phyloP scores from a whole-genome alignment of 2,113 vertebrate species.

The Petromus typicus region DNA sequence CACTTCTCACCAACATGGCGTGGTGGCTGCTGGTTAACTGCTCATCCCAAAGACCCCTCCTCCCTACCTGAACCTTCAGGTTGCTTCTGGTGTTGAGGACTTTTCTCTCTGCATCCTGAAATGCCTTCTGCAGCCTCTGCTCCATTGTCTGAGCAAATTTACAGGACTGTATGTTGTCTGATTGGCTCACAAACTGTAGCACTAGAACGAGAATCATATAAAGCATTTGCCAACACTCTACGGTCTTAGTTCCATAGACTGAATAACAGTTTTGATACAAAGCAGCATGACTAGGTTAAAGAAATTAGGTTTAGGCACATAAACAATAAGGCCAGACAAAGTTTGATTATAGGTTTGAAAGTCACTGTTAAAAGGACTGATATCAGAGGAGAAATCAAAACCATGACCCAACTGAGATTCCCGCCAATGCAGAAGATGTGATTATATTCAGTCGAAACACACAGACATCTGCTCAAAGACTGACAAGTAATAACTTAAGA shows the following conservation, averaged over 20 bases:
- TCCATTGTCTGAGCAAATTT: constrained; percentile 97
- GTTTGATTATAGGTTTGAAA: constrained; percentile 43
- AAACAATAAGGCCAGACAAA: not conserved
- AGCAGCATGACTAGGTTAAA: constrained; percentile 9
- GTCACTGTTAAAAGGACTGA: constrained; percentile 29
- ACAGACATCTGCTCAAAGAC: constrained; percentile 34
- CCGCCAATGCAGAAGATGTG: constrained; percentile 48
- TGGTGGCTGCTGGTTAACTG: not conserved
- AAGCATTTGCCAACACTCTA: not conserved
- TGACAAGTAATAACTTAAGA: not conserved
- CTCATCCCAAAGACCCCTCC: fast-evolving
- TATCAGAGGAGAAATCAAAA: constrained; percentile 57
- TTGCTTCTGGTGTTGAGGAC: constrained; percentile 90
- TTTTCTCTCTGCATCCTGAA: constrained; percentile 94
- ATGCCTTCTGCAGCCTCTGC: constrained; percentile 94
- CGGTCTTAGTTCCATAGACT: not conserved
- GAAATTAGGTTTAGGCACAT: constrained; percentile 43
- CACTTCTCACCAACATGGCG: not conserved
- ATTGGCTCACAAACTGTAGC: constrained; percentile 95
- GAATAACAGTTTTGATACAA: not conserved
- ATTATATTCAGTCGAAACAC: constrained; percentile 20
- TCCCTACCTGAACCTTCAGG: constrained; percentile 93
- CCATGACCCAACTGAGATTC: not conserved
- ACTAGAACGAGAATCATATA: constrained; percentile 86
- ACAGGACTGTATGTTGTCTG: constrained; percentile 95